Base-by-base conservation (phyloP, 2,113 vertebrate genomes). In the Cariama cristata region DNA sequence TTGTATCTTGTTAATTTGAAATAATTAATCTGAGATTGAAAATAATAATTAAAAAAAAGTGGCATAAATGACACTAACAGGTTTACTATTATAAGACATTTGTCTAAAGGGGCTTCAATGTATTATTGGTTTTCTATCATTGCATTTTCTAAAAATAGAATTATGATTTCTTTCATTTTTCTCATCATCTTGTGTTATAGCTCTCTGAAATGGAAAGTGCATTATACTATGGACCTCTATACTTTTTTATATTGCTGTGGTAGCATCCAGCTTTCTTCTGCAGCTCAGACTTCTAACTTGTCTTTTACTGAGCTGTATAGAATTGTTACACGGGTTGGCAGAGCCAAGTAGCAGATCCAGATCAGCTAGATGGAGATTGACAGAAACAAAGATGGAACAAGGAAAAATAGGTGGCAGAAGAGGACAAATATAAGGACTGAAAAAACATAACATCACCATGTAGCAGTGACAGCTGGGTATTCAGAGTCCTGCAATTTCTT, bases 141-240 rank as follows among this genome's bases (percentile, higher is more conserved):
- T 68, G 18, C 7, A 73, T 83, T 96, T 97, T 42, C 63, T 93
- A 96, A 96, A 97, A 88, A 68, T 42, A 95, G 86, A 97, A 93
- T 63, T 35, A 71, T 53, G n/a, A 74, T 93, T 91, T 97, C 85
- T 96, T 79, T 71, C 17, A 52, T 95, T 91, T 88, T 93, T 93
- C 50, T 84, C 27, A 12, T 87, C 28, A 71, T 42, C 53, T 71
- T 83, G 66, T 62, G 16, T 82, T 77, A 59, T 55, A 52, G 35
- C 14, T 75, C 35, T 95, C 66, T 97, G n/a, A 87, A 97, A 94
- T 87, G 74, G 55, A 71, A 97, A 85, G 32, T 88, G 60, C 14
- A 47, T 90, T 92, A 63, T 47, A 14, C 13, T 86, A 15, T 92
- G 14, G 32, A 56, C 94, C 50, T 95, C 53, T 92, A 4, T 64